Evolutionary conservation across 2,113 vertebrate genomes (phyloP).

Genomic region (Cinclus mexicanus): DNA sequence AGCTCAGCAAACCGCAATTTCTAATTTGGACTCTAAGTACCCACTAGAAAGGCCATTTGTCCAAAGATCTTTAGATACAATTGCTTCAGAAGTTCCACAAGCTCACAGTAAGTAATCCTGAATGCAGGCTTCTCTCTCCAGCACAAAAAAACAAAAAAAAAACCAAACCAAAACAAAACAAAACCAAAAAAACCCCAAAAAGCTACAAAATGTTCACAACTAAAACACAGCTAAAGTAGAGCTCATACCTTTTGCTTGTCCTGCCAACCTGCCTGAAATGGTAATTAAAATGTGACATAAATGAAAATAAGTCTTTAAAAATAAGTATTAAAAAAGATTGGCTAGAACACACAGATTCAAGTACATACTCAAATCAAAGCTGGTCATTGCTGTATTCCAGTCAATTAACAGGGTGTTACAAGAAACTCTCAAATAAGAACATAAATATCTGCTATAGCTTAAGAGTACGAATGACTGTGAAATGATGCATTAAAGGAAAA

Average conservation of each 20-base stretch:
- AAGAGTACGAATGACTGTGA: not conserved
- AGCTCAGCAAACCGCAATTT: not conserved
- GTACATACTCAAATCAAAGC: not conserved
- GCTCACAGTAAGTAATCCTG: not conserved
- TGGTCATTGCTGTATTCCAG: not conserved
- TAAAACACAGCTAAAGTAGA: not conserved
- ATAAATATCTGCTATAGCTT: not conserved
- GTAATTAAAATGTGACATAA: not conserved
- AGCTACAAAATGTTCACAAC: not conserved
- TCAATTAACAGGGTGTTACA: not conserved
- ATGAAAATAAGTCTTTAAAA: not conserved
- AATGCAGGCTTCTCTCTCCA: not conserved
- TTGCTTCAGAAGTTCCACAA: not conserved
- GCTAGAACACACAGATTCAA: not conserved
- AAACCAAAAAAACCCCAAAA: not conserved
- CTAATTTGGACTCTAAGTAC: not conserved
- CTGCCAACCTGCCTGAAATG: not conserved
- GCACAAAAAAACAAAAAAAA: not conserved
- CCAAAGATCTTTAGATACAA: not conserved
- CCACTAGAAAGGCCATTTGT: constrained; percentile 9
- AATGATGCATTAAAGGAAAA: not conserved
- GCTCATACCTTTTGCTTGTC: not conserved
- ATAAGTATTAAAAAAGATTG: not conserved
- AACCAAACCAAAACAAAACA: not conserved
- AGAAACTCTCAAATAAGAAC: not conserved